Percentiles rank a stretch among this genome's conserved stretches.
Conservation (phyloP, 2,797 vertebrate species). For the Orientallactaga sibirica region DNA sequence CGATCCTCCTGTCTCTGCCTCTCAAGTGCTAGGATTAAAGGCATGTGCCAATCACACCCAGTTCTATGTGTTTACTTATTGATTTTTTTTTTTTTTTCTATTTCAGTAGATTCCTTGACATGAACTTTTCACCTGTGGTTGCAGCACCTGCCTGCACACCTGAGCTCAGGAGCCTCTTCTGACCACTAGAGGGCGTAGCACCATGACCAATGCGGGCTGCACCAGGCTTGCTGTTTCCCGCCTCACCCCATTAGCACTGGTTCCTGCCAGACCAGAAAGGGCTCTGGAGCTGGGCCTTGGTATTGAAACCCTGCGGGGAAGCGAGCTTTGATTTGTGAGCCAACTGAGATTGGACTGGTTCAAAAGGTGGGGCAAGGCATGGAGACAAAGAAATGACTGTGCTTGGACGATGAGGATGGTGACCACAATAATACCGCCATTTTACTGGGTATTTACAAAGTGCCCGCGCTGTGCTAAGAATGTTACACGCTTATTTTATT, state of each 20-base stretch:
- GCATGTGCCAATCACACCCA: too few species aligned
- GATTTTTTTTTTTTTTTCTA: too few species aligned
- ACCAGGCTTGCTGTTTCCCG: background rate
- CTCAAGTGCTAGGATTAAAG: too few species aligned
- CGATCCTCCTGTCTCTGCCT: too few species aligned
- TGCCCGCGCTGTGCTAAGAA: background rate
- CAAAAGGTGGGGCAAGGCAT: background rate
- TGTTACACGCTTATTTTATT: constrained; percentile 35
- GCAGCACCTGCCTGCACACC: background rate
- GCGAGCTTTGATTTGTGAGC: constrained; percentile 6
- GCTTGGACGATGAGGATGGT: background rate
- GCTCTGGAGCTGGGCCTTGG: background rate
- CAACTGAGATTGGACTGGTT: background rate
- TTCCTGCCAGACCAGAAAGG: background rate
- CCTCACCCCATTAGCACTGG: background rate
- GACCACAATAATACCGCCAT: background rate
- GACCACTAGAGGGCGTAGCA: constrained; percentile 67
- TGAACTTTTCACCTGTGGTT: too few species aligned
- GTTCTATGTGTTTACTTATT: too few species aligned
- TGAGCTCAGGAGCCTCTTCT: background rate
- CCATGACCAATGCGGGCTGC: rapidly evolving
- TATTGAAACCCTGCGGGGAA: background rate
- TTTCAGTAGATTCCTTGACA: too few species aligned
- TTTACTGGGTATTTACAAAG: background rate
- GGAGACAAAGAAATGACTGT: constrained; percentile 50